phyloP scores from a whole-genome alignment of 2,113 vertebrate genomes.

The Pseudopipra pipra region DNA sequence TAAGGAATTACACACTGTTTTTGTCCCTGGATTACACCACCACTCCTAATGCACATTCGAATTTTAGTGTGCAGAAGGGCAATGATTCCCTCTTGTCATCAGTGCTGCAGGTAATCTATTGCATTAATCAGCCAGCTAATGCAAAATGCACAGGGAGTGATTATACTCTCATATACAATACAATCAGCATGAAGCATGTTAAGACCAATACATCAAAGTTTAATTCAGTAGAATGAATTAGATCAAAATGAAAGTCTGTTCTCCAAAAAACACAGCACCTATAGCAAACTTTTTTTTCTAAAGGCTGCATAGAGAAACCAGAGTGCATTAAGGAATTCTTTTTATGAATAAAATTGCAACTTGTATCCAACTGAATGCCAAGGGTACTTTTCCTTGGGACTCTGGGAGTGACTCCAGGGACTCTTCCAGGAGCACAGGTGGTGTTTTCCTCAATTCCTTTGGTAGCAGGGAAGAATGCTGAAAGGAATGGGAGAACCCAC shows the following conservation, averaged over 20 bases:
- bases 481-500: background rate
- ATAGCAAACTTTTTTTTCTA: constrained; percentile 28
- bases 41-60: background rate
- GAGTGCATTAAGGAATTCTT: constrained; percentile 6
- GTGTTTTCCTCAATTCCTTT: background rate
- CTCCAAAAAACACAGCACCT: constrained; percentile 60
- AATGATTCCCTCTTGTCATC: constrained; percentile 57
- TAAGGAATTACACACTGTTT: background rate
- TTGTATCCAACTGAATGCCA: background rate
- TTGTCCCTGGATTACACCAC: constrained; percentile 10
- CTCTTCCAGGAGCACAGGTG: background rate
- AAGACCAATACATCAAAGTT: constrained; percentile 82
- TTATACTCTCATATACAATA: constrained; percentile 82
- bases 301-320: constrained; percentile 21
- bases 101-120: constrained; percentile 78
- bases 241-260: constrained; percentile 76
- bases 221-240: constrained; percentile 82
- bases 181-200: constrained; percentile 79
- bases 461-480: background rate
- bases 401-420: background rate
- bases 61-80: constrained; percentile 48
- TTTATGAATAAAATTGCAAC: constrained; percentile 49
- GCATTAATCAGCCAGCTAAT: constrained; percentile 77
- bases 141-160: constrained; percentile 80
- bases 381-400: background rate